Percentiles rank a stretch among this genome's conserved stretches.
Evolutionary conservation across 1,140 invertebrate genomes (phyloP).

Genomic region (Platyscapa corneri): DNA sequence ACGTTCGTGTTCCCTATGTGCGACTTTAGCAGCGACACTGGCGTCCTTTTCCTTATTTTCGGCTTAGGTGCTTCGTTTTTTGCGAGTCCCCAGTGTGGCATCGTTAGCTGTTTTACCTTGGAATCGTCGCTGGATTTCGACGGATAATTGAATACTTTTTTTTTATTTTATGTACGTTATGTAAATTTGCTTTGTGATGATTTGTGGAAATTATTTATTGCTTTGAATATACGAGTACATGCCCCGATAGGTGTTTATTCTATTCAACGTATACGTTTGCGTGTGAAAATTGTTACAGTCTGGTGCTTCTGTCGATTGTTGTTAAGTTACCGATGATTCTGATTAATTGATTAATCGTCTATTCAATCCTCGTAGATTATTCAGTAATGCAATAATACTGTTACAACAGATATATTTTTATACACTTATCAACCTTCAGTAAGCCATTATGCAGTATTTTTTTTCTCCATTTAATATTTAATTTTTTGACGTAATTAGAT

Average conservation of each 20-base stretch:
- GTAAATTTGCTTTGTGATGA: not conserved
- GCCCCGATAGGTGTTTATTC: not conserved
- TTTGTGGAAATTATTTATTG: slow-evolving; percentile 29
- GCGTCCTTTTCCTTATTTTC: too few relatives aligned
- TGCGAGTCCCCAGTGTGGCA: not conserved
- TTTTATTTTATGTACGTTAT: not conserved
- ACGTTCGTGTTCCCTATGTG: not conserved
- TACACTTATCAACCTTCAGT: not conserved
- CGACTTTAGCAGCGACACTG: too few relatives aligned
- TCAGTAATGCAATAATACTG: not conserved
- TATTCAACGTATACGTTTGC: not conserved
- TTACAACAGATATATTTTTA: not conserved
- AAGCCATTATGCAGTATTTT: not conserved
- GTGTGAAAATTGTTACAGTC: not conserved
- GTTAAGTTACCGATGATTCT: not conserved
- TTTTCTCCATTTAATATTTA: not conserved
- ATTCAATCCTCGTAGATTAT: not conserved
- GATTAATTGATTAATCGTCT: not conserved
- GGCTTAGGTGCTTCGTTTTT: not conserved
- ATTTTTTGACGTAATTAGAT: too few relatives aligned
- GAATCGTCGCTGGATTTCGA: not conserved
- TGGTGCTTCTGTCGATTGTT: not conserved
- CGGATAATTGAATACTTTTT: not conserved
- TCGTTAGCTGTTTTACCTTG: not conserved
- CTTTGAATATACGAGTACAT: not conserved